These are phyloP conservation scores for Etia nguti DNA, from an alignment of 2,113 vertebrate genomes.

Conservation along the genomic window DNA sequence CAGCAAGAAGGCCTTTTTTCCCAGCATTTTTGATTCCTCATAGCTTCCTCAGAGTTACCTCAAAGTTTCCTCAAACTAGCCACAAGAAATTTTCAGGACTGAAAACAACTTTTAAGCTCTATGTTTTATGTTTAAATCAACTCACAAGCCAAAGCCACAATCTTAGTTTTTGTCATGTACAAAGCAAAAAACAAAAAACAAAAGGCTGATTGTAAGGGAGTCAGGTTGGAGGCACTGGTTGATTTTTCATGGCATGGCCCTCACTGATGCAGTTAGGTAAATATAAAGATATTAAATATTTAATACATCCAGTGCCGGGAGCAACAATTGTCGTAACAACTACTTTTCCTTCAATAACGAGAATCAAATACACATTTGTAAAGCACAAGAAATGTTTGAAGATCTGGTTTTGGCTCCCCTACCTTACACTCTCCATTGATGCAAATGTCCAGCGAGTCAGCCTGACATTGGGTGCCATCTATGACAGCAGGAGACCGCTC, in stretches of 20 bases:
- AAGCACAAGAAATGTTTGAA: not conserved
- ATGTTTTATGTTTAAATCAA: not conserved
- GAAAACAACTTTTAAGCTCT: not conserved
- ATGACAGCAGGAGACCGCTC: constrained; percentile 94
- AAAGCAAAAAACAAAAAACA: not conserved
- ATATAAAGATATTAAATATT: not conserved
- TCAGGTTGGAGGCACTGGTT: not conserved
- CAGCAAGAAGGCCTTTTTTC: not conserved
- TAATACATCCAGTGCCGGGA: not conserved
- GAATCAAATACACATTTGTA: not conserved
- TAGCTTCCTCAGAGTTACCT: not conserved
- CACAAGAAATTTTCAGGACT: not conserved
- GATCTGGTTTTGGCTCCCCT: not conserved
- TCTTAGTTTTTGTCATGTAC: not conserved
- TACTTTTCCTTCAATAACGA: not conserved
- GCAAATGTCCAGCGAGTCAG: constrained; percentile 96
- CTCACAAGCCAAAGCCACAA: not conserved
- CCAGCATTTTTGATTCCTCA: not conserved
- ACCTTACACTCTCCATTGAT: constrained; percentile 99
- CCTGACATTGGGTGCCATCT: constrained; percentile 94
- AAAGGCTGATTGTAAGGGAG: not conserved
- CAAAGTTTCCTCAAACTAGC: not conserved
- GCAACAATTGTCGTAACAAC: not conserved
- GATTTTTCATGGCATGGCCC: not conserved
- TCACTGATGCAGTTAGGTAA: not conserved